These are phyloP conservation scores for Zophobas atratus DNA, from an alignment of 1,140 invertebrate genomes.

Conservation along the genomic window DNA sequence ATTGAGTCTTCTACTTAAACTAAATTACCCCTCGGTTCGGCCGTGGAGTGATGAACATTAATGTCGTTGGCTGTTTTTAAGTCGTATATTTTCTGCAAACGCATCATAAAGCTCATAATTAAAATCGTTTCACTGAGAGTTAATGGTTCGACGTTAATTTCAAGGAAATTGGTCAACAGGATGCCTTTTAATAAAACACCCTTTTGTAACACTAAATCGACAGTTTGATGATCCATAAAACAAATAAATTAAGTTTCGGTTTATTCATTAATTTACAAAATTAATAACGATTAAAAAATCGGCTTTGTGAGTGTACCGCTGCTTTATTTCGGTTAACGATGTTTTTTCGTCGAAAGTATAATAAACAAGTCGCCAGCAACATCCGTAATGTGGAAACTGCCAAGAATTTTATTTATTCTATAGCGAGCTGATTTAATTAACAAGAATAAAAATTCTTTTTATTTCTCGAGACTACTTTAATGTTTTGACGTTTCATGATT, in stretches of 20 bases:
- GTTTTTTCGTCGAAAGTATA: no score
- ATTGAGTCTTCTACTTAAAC: slow-evolving; percentile 40
- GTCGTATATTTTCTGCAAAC: slow-evolving; percentile 40
- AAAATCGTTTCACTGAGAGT: slow-evolving; percentile 32
- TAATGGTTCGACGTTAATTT: slow-evolving; percentile 34
- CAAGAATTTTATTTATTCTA: no score
- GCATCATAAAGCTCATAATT: slow-evolving; percentile 43
- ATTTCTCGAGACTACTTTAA: no score
- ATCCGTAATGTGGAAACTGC: no score
- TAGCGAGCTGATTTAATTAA: no score
- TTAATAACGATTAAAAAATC: no score
- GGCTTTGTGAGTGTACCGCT: no score
- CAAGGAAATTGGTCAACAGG: slow-evolving; percentile 38
- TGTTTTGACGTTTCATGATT: no score
- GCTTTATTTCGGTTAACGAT: no score
- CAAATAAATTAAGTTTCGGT: neutral
- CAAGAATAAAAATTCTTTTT: no score
- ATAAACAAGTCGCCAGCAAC: no score
- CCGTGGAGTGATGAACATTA: slow-evolving; percentile 25
- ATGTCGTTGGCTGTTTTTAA: slow-evolving; percentile 28
- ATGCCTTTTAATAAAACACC: slow-evolving; percentile 33
- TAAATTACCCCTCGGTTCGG: slow-evolving; percentile 27
- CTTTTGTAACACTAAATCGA: slow-evolving; percentile 15
- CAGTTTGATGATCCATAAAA: neutral
- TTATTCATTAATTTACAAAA: no score